Base-by-base conservation (phyloP, 1,140 invertebrate genomes). In the Oncopodura yosiiana region DNA sequence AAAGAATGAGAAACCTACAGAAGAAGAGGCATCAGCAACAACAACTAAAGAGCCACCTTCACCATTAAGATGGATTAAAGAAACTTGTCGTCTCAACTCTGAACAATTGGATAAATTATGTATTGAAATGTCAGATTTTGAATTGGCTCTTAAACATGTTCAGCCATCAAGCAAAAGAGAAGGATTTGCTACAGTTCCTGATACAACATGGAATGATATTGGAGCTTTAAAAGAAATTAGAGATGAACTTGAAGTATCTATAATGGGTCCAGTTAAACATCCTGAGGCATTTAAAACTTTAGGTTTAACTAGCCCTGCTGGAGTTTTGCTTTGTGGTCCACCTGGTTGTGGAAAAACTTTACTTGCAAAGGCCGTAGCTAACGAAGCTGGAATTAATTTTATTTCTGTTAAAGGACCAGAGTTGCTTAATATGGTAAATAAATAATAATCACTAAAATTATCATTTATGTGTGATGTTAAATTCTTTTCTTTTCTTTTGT, bases 361-460 rank as follows among this genome's bases (percentile, higher is more conserved):
- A 26, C 65, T 94, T 32, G 90, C 90, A 2, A 94, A 94, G 76
- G 94, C 92, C 26, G 81, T 97, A 48, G 90, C 92, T 4, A 95
- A 96, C 75, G 92, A 61, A 32, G 87, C 90, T 48, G 91, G 90
- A 36, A 86, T 97, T 11, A 96, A 95, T 71, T 96, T 97, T 64
- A 93, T 98, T 60, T 92, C 89, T 14, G 90, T 98, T 11, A 97
- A 96, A 74, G 94, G 94, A 12, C 92, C 94, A 9, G 94, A 98
- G 73, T 71, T 98, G 23, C 72, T 98, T 21, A 96, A 93, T 66
- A 98, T 95, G 89, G 86, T 86, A 68, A 69, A 59, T 24, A n/a
- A n/a, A 27, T 29, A 2, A 14, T 41, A 49, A 42, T 42, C 39
- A 9, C 19, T 42, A 18, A n/a, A n/a, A n/a, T n/a, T n/a, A n/a